phyloP scores from a whole-genome alignment of 2,888 invertebrate species.

The Mechanitis mazaeus region DNA sequence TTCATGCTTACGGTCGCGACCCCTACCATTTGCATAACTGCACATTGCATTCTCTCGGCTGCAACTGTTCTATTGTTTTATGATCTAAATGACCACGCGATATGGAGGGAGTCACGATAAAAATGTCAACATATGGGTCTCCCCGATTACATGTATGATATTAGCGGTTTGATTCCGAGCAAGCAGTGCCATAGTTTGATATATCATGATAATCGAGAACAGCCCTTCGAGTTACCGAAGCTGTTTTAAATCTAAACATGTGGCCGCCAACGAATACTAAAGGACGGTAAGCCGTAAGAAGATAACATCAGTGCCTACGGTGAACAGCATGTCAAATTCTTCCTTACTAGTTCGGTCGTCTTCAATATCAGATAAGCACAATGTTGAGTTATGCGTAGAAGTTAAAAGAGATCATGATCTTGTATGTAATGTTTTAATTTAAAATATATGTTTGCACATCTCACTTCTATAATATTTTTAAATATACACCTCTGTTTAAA shows the following conservation, averaged over 20 bases:
- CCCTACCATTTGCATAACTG: slow-evolving; percentile 72
- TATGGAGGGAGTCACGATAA: slow-evolving; percentile 69
- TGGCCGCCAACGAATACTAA: slow-evolving; percentile 24
- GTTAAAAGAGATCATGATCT: slow-evolving; percentile 23
- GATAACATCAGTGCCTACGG: slow-evolving; percentile 26
- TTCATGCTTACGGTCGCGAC: slow-evolving; percentile 74
- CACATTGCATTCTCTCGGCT: slow-evolving; percentile 66
- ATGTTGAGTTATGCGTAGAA: slow-evolving; percentile 27
- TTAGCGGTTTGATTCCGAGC: slow-evolving; percentile 22
- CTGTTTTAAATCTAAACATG: slow-evolving; percentile 27
- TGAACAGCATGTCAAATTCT: slow-evolving; percentile 26
- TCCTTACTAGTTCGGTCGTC: slow-evolving; percentile 26
- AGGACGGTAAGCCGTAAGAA: slow-evolving; percentile 16
- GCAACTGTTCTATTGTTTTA: slow-evolving; percentile 76
- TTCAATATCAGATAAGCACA: slow-evolving; percentile 28
- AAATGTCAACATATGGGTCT: slow-evolving; percentile 56
- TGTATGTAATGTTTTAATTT: slow-evolving; percentile 14
- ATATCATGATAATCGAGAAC: slow-evolving; percentile 21
- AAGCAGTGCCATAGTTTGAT: slow-evolving; percentile 17
- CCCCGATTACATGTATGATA: slow-evolving; percentile 42
- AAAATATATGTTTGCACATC: too few species aligned
- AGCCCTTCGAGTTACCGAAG: slow-evolving; percentile 24
- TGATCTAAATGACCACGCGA: slow-evolving; percentile 75
- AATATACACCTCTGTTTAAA: too few species aligned
- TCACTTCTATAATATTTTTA: too few species aligned